A percentile compares a stretch with the other conserved stretches of the same genome.
phyloP scores from a whole-genome alignment of 1,140 invertebrate genomes.

The Calliopsis andreniformis region DNA sequence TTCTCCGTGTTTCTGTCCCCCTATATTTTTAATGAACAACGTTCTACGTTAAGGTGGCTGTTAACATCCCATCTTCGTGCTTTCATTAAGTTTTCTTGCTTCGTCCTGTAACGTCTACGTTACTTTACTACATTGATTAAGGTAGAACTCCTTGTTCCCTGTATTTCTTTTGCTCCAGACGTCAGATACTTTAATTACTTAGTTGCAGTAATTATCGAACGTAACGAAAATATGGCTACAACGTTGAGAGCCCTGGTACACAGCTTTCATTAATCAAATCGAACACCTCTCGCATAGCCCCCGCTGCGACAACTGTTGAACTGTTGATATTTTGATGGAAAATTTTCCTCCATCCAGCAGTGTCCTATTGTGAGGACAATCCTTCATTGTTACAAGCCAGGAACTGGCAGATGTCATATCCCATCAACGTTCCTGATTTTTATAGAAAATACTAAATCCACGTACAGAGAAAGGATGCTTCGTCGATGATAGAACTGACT shows the following conservation, averaged over 20 bases:
- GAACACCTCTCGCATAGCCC: not conserved
- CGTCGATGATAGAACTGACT: not conserved
- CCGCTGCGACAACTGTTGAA: conserved; percentile 5
- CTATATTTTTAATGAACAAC: not conserved
- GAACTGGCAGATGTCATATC: not conserved
- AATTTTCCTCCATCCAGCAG: not conserved
- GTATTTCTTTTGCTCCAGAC: not conserved
- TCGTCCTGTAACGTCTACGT: no score
- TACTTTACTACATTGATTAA: no score
- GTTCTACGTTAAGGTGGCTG: not conserved
- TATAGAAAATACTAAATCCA: not conserved
- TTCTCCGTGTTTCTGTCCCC: not conserved
- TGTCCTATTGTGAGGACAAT: not conserved
- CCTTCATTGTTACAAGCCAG: not conserved
- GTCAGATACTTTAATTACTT: not conserved
- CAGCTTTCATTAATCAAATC: not conserved
- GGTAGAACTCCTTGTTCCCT: no score
- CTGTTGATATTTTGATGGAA: not conserved
- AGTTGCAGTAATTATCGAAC: not conserved
- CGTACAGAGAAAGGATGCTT: not conserved
- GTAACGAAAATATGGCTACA: not conserved
- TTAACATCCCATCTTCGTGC: not conserved
- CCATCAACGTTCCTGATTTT: not conserved
- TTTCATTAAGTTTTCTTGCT: not conserved
- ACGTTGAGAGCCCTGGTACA: not conserved